Evolutionary conservation across 1,140 invertebrate species (phyloP).

Genomic region (Spodoptera litura): DNA sequence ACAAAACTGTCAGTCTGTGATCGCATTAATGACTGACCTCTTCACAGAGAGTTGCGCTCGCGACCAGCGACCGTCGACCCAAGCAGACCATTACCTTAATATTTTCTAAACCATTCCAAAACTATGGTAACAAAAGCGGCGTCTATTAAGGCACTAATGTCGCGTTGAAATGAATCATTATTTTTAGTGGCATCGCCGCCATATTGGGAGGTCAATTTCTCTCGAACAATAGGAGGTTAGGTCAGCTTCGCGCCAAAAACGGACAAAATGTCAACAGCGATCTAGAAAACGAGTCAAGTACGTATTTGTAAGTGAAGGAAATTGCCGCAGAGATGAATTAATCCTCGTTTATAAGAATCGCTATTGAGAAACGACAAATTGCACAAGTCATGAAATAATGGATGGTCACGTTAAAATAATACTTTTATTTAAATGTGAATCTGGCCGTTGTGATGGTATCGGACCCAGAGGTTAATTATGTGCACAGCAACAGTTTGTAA

Average conservation of each 20-base stretch:
- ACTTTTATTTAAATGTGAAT: conserved; percentile 10
- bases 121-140: conserved; percentile 43
- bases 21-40: conserved; percentile 30
- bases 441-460: neutral
- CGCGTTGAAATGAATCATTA: conserved; percentile 47
- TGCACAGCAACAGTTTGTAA: neutral
- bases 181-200: conserved; percentile 46
- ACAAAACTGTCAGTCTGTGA: conserved; percentile 31
- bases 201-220: conserved; percentile 50
- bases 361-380: conserved; percentile 23
- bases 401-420: neutral
- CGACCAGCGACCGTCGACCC: neutral
- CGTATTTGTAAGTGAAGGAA: conserved; percentile 27
- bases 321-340: conserved; percentile 4
- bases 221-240: conserved; percentile 45
- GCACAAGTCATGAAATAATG: neutral
- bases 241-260: conserved; percentile 37
- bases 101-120: conserved; percentile 39
- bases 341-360: conserved; percentile 21
- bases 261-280: conserved; percentile 43
- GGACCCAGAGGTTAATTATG: neutral
- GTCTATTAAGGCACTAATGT: conserved; percentile 38
- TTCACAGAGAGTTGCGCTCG: neutral
- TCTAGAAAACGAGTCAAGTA: conserved; percentile 37
- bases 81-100: conserved; percentile 37